Base-by-base conservation (phyloP, 1,140 invertebrate genomes). In the Diorhabda carinulata region DNA sequence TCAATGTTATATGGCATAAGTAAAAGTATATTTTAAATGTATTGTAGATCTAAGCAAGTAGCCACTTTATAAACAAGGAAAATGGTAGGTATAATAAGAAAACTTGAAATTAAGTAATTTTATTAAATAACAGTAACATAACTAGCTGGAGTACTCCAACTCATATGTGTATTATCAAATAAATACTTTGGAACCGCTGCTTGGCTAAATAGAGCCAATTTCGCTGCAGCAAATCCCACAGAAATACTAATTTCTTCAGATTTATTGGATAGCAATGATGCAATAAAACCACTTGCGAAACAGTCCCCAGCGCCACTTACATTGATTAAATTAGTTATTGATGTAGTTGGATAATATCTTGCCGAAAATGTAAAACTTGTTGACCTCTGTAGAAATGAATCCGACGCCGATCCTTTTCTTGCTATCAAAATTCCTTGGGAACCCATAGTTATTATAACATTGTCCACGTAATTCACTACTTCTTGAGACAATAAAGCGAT, bases 281-380 rank as follows among this genome's bases (percentile, higher is more conserved):
- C 77, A 60, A 89, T 85, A 69, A 87, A 85, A 5, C 87, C 87
- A 71, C 85, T 85, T 10, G 86, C 83, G 73, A 88, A 87, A 78
- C 87, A 88, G 72, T 89, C 88, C 25, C 88, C 88, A 9, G 88
- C 87, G 5, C 88, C 88, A 25, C 87, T 89, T 3, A 88, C 87
- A 81, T 86, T 89, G 44, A 84, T 80, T 25, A 89, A 77, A 66
- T 82, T 78, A 10, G 77, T 58, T 25, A 86, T 70, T 63, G 73
- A 66, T 45, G 82, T 70, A 3, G 81, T 79, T 43, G 81, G 77
- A 79, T 87, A 89, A 68, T 84, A 81, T 47, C 82, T 74, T 70
- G 78, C 68, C 75, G 60, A 70, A 64, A 72, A 63, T 66, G 62
- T 63, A 61, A 10, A 57, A 68, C 59, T 61, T 71, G 62, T 62